Percentiles rank a stretch among this genome's conserved stretches.
Evolutionary conservation across 2,797 vertebrate genomes (phyloP).

Genomic region (Melanotaenia nigrans): DNA sequence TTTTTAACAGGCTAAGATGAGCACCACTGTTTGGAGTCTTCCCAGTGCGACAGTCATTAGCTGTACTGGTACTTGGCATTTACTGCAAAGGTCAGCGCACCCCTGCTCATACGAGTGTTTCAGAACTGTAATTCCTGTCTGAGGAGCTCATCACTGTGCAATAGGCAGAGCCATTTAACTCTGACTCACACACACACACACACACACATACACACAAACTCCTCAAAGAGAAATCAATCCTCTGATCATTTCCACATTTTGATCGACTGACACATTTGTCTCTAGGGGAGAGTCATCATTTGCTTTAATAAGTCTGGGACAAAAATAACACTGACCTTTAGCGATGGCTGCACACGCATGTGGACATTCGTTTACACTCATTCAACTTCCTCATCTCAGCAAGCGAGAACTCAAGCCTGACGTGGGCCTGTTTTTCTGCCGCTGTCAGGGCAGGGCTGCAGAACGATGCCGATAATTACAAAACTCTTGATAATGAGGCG

Average conservation of each 20-base stretch:
- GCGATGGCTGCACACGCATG: background rate
- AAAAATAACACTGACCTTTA: slow-evolving; percentile 14
- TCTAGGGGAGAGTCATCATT: background rate
- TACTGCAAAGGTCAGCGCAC: slow-evolving; percentile 14
- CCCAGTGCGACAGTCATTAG: background rate
- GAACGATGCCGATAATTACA: background rate
- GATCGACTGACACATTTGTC: slow-evolving; percentile 9
- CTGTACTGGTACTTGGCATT: background rate
- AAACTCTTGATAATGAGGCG: background rate
- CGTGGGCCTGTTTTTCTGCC: background rate
- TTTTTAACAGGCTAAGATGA: background rate
- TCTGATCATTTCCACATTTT: slow-evolving; percentile 19
- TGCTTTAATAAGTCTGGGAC: background rate
- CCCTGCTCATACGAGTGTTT: slow-evolving; percentile 2
- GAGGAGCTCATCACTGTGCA: slow-evolving; percentile 9
- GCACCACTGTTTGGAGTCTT: background rate
- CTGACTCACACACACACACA: slow-evolving; percentile 1
- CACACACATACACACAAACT: background rate
- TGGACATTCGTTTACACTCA: background rate
- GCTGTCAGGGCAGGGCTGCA: no score
- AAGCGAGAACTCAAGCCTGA: background rate
- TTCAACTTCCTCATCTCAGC: background rate
- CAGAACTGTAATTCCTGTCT: slow-evolving; percentile 2
- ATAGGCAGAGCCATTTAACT: slow-evolving; percentile 9
- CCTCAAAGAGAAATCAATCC: slow-evolving; percentile 9